Evolutionary conservation across 2,113 vertebrate species (phyloP).

Genomic region (Scomber scombrus): DNA sequence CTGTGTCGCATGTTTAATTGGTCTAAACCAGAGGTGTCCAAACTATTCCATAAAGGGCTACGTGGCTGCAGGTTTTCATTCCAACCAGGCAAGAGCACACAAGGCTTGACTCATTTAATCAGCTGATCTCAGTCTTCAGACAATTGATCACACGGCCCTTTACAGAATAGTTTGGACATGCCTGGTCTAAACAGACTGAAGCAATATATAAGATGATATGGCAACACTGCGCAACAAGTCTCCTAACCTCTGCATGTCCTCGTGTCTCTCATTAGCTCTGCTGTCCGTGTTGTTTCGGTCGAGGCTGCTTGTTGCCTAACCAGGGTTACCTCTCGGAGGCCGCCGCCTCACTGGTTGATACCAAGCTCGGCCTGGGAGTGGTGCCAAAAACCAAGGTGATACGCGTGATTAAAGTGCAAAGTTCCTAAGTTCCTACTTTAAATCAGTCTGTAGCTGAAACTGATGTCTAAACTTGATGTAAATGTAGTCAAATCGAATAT

Average conservation of each 20-base stretch:
- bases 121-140: too few relatives aligned
- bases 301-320: constrained; percentile 96
- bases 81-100: too few relatives aligned
- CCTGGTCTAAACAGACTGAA: background rate
- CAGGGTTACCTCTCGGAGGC: constrained; percentile 98
- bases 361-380: constrained; percentile 91
- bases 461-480: background rate
- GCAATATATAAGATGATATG: background rate
- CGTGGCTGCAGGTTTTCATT: too few relatives aligned
- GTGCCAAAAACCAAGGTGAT: constrained; percentile 98
- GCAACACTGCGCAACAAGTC: background rate
- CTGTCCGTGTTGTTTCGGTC: constrained; percentile 98
- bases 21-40: background rate
- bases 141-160: too few relatives aligned
- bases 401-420: background rate
- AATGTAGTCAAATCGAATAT: background rate
- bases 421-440: too few relatives aligned
- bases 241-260: background rate
- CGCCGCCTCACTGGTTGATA: constrained; percentile 94
- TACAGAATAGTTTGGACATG: too few relatives aligned
- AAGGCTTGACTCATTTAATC: too few relatives aligned
- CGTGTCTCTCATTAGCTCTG: constrained; percentile 78
- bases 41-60: too few relatives aligned
- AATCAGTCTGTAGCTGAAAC: background rate
- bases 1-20: constrained; percentile 85